Conservation (phyloP, 2,113 vertebrate species). For the Apodemus sylvaticus region DNA sequence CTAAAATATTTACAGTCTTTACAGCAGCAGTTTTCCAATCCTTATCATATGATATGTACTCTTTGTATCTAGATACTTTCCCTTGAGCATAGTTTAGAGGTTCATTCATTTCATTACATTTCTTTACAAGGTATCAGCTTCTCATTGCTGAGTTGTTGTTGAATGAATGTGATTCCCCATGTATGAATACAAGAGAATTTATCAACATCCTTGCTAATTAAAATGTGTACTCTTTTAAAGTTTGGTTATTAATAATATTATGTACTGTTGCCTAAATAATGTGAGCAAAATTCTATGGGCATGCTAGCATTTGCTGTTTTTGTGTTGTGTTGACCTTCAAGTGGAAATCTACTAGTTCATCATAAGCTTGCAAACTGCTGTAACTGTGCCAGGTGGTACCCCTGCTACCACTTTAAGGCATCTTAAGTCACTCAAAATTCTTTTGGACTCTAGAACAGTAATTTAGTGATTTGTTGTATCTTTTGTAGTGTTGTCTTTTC, state of each 20-base stretch:
- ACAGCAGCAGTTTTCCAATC: background rate
- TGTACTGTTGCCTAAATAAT: no score
- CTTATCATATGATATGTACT: background rate
- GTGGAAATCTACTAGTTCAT: background rate
- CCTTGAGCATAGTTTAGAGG: background rate
- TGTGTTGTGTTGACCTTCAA: no score
- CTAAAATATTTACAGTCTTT: background rate
- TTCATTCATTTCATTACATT: background rate
- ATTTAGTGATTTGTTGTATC: no score
- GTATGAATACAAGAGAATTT: background rate
- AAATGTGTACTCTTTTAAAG: no score
- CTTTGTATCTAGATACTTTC: no score
- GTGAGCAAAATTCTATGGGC: background rate
- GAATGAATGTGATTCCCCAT: no score
- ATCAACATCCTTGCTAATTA: background rate
- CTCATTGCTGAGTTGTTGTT: no score
- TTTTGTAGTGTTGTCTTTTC: no score
- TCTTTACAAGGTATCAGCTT: background rate
- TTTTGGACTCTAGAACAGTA: no score
- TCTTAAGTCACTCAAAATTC: background rate
- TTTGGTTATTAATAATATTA: no score
- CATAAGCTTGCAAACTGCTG: background rate
- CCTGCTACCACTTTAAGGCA: background rate
- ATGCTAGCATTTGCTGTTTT: background rate
- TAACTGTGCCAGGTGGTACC: accelerated